These are phyloP conservation scores for Fistularia commersonii DNA, from an alignment of 2,797 vertebrate genomes.

Conservation along the genomic window DNA sequence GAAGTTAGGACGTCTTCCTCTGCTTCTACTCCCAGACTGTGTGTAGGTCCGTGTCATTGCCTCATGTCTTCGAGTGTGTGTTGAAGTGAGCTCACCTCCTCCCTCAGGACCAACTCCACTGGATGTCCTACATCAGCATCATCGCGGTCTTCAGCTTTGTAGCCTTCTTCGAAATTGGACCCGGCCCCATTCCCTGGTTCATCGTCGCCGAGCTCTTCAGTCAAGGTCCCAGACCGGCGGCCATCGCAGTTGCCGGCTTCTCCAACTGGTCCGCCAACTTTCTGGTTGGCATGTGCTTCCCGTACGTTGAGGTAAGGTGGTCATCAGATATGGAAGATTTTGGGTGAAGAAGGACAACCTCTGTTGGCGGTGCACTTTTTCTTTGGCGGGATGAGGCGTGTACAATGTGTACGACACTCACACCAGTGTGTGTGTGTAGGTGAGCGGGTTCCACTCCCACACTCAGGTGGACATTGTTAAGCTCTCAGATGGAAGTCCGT, in stretches of 20 bases:
- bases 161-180: slow-evolving; percentile 95
- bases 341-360: background rate
- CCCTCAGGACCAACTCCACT: slow-evolving; percentile 77
- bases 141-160: slow-evolving; percentile 91
- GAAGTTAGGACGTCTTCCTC: no score
- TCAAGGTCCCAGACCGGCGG: slow-evolving; percentile 91
- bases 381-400: no score
- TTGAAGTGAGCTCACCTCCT: background rate
- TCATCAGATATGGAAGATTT: background rate
- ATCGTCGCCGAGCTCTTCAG: slow-evolving; percentile 95
- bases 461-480: no score
- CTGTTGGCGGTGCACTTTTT: background rate
- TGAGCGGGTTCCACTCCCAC: no score
- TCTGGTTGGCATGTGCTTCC: slow-evolving; percentile 92
- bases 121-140: slow-evolving; percentile 93
- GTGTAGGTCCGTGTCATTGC: no score
- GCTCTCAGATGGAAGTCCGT: no score
- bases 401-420: no score
- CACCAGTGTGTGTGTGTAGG: no score
- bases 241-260: slow-evolving; percentile 88
- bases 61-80: background rate
- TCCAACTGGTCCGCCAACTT: slow-evolving; percentile 97
- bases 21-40: no score
- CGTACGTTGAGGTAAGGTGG: slow-evolving; percentile 84
- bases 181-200: slow-evolving; percentile 96